Evolutionary conservation across 1,140 invertebrate genomes (phyloP), one percentile per base, ranked within the genome.

Genomic region (Drosophila bifasciata): DNA sequence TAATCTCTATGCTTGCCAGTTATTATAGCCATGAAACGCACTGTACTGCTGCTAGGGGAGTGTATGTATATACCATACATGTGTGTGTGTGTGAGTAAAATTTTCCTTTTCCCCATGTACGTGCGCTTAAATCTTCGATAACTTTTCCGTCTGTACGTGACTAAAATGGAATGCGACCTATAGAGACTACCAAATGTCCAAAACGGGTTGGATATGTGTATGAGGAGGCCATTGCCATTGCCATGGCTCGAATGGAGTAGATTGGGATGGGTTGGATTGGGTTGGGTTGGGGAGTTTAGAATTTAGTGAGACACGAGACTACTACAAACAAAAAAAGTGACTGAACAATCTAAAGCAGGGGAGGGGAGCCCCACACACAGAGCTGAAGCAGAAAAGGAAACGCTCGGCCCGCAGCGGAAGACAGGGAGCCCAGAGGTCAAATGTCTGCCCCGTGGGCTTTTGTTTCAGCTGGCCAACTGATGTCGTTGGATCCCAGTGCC

Each of bases 111-210:
- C 48, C 50, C 57, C 80, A 74, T 77, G 80, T 86, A 86, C 81
- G 81, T 85, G 81, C 83, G 81, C 71, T 85, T 85, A 85, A 85
- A 85, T 85, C 81, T 85, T 85, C 81, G 81, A 85, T 85, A 85
- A 85, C 81, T 85, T 85, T 85, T 64, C 60, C 68, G 69, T 66
- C 71, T 58, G 73, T 64, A 86, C 81, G 81, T 86, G 81, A 86
- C 81, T 86, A 81, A 86, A 86, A 86, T 86, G 73, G 77, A 70
- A 78, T 77, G 81, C 61, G 67, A 62, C 63, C 78, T 67, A 63
- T 36, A 77, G 76, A 57, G 68, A 67, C 59, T 63, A 40, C 48
- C 55, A 53, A 59, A 79, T 75, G 71, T 48, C 53, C 50, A 67
- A 60, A 43, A 56, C 68, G 62, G 40, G 43, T 63, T 28, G 28